Evolutionary conservation across 64 coral and sea anemone genomes (phyloP), one percentile per base, ranked within the genome.

Genomic region (Actinia tenebrosa): DNA sequence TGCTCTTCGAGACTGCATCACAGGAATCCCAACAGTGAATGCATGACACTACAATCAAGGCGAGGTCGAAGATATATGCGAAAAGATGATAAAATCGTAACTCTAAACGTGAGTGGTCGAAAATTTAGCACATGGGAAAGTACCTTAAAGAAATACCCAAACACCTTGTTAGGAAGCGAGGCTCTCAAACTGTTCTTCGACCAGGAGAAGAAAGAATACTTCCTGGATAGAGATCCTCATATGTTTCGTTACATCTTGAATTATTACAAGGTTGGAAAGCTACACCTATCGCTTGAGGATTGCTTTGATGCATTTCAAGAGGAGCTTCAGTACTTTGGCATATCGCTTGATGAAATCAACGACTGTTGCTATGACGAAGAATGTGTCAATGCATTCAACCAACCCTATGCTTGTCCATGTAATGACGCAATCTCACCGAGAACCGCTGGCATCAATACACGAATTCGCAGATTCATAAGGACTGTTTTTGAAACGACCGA

Each of bases 201-300:
- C 56, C 23, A 86, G 15, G 92, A 94, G 8, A 94, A 86, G 5
- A 71, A 84, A 7, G 92, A 94, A 68, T 94, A 94, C 64, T 90
- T 94, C 53, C 55, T 94, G 10, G 89, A 94, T 26, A 53, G 92
- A 78, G 92, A 94, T 26, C 92, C 92, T 1, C 88, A 90, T 54
- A 94, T 94, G 79, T 94, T 94, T 84, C 62, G 89, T 2, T 94
- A 94, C 85, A 89, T 94, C 55, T 83, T 94, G 22, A 90, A 90
- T 20, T 94, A 86, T 55, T 94, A 94, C 79, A 86, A 87, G 26
- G 85, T 82, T 4, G 92, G 92, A 19, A 94, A 90, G 53, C 58
- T 94, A 15, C 92, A 94, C 58, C 86, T 86, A 7, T 94, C 89
- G 15, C 71, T 78, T 14, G 92, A 89, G 9, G 89, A 90, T n/a